Percentiles rank a stretch among this genome's conserved stretches.
phyloP scores from a whole-genome alignment of 2,113 vertebrate species.

The Lagopus leucura region DNA sequence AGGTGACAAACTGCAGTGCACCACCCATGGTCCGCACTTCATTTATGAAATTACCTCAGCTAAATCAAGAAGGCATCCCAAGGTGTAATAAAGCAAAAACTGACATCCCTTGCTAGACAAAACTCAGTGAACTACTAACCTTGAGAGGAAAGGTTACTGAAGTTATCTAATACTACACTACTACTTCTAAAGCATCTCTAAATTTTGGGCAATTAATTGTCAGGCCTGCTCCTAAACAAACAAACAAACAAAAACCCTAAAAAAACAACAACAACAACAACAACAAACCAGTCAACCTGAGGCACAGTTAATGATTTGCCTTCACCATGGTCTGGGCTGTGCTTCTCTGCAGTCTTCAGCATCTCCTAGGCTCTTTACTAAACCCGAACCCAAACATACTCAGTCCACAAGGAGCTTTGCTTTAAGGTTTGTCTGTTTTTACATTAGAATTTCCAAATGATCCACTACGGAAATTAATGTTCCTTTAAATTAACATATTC shows the following conservation, averaged over 20 bases:
- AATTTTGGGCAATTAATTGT: constrained; percentile 13
- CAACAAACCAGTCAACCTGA: not conserved
- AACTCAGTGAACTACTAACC: constrained; percentile 42
- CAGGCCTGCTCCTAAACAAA: not conserved
- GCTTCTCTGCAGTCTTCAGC: not conserved
- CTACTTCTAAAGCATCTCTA: constrained; percentile 18
- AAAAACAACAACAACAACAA: not conserved
- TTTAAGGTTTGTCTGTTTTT: not conserved
- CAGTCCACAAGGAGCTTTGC: not conserved
- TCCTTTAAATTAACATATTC: constrained; percentile 19
- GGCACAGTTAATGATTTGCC: not conserved
- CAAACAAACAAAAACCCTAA: not conserved
- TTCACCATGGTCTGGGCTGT: not conserved
- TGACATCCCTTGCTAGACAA: constrained; percentile 31
- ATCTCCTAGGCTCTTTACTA: not conserved
- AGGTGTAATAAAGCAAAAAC: constrained; percentile 39
- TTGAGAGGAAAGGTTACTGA: constrained; percentile 6
- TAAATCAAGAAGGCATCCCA: constrained; percentile 13
- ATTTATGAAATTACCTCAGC: constrained; percentile 47
- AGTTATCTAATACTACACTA: constrained; percentile 28
- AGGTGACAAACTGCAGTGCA: constrained; percentile 47
- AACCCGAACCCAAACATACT: not conserved
- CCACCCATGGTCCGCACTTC: not conserved
- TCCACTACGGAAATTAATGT: not conserved
- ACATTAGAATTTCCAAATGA: not conserved